These are phyloP conservation scores for Dynastes maya DNA, from an alignment of 2,888 invertebrate species.

Conservation along the genomic window DNA sequence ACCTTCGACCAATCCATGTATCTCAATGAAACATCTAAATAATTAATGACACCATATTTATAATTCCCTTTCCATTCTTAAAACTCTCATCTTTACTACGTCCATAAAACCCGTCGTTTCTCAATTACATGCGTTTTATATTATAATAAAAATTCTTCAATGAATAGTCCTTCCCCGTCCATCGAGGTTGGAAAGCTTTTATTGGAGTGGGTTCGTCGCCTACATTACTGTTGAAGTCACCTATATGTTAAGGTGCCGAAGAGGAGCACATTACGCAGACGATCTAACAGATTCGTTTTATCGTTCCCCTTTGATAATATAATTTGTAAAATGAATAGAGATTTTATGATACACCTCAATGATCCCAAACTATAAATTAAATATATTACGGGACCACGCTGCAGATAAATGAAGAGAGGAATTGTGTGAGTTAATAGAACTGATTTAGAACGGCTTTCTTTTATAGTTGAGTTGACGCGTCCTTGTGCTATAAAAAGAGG, in stretches of 20 bases:
- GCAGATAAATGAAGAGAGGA: slow-evolving; percentile 7
- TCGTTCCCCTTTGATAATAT: slow-evolving; percentile 28
- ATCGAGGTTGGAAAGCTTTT: slow-evolving; percentile 31
- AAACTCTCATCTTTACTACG: slow-evolving; percentile 42
- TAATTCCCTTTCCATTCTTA: slow-evolving; percentile 42
- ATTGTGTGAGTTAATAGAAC: background rate
- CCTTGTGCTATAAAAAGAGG: background rate
- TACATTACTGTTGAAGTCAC: slow-evolving; percentile 38
- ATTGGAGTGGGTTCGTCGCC: slow-evolving; percentile 40
- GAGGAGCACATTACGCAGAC: slow-evolving; percentile 24
- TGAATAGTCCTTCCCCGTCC: slow-evolving; percentile 32
- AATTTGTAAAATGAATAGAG: slow-evolving; percentile 42
- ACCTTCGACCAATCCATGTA: slow-evolving; percentile 14
- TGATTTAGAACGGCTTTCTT: slow-evolving; percentile 1
- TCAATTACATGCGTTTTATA: slow-evolving; percentile 44
- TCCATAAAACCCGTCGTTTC: slow-evolving; percentile 41
- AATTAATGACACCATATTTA: slow-evolving; percentile 42
- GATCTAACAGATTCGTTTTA: slow-evolving; percentile 35
- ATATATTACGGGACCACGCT: slow-evolving; percentile 13
- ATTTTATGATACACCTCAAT: slow-evolving; percentile 29
- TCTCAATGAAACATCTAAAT: slow-evolving; percentile 41
- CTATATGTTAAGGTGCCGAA: slow-evolving; percentile 32
- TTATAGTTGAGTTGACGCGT: background rate
- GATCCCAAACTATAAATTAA: slow-evolving; percentile 14
- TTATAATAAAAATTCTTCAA: slow-evolving; percentile 42